Evolutionary conservation across 2,888 invertebrate genomes (phyloP).

Genomic region (Ormyrus pomaceus): DNA sequence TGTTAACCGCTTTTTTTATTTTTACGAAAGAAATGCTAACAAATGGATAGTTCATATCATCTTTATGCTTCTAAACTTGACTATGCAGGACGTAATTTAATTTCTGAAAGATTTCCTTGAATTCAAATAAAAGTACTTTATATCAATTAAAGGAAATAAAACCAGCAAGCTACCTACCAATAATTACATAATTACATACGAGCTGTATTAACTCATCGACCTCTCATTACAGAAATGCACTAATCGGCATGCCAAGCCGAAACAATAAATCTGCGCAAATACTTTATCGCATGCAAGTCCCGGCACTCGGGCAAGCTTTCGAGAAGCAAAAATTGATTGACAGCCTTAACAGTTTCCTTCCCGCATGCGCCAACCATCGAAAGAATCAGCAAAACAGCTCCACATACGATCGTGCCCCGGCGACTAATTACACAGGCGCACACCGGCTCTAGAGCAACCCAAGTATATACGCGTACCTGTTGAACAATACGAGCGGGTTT

Average conservation of each 20-base stretch:
- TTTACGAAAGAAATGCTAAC: too few species aligned
- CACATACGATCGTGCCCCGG: slow-evolving; percentile 1
- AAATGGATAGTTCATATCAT: too few species aligned
- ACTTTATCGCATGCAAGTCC: too few species aligned
- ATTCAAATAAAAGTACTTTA: too few species aligned
- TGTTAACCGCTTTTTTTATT: too few species aligned
- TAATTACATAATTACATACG: not conserved
- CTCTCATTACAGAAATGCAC: not conserved
- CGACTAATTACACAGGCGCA: slow-evolving; percentile 38
- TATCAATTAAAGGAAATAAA: too few species aligned
- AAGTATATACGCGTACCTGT: slow-evolving; percentile 40
- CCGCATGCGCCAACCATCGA: slow-evolving; percentile 4
- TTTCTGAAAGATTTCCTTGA: too few species aligned
- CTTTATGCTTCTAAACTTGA: too few species aligned
- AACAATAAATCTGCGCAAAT: too few species aligned
- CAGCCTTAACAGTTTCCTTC: slow-evolving; percentile 27
- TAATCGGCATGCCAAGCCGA: not conserved
- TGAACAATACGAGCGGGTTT: slow-evolving; percentile 49
- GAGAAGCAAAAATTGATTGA: slow-evolving; percentile 31
- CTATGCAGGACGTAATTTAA: too few species aligned
- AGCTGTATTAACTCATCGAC: not conserved
- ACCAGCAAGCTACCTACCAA: too few species aligned
- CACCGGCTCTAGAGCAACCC: slow-evolving; percentile 3
- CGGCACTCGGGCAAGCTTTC: not conserved
- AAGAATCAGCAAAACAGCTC: slow-evolving; percentile 24